Base-by-base conservation (phyloP, 2,113 vertebrate genomes). In the Shinisaurus crocodilurus region DNA sequence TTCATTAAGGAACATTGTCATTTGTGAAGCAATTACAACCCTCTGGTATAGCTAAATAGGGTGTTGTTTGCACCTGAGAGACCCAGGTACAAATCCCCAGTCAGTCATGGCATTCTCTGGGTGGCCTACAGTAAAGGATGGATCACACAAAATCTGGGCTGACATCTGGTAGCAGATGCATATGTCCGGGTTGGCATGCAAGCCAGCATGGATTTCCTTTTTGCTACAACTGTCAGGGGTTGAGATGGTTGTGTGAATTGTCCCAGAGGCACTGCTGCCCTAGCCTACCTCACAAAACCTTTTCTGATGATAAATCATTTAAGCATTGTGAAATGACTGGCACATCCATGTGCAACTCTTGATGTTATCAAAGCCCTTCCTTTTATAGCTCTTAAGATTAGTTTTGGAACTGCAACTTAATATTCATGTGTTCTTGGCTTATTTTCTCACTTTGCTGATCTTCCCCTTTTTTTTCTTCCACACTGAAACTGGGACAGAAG, bases 361-460 rank as follows among this genome's bases (percentile, higher is more conserved):
- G 32, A 48, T 12, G 13, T 54, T 50, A 67, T 85, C 25, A 67
- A 32, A 77, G 75, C 1, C 25, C 23, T n/a, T 77, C 57, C 32
- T 94, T 96, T 94, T 92, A 94, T 76, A 69, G 90, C 90, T 87
- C 92, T 94, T 92, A 70, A 37, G 40, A 95, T 95, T 97, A 96
- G 97, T 96, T 97, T 96, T 96, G 96, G 96, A 95, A 94, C 88
- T 95, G 93, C 95, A 92, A 84, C 90, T 95, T 93, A 93, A 94
- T 94, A 91, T 95, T 97, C 95, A 48, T 83, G 88, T 85, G 89
- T 91, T 97, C 85, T 95, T 82, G 86, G 88, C 87, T 94, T 95
- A 95, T 92, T 96, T 96, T 96, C 94, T 96, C 96, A 94, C 85
- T 96, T 96, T 95, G 92, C 91, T 79, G 63, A 92, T 95, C 88